Base-by-base conservation (phyloP, 2,113 vertebrate genomes). In the Gnathonemus echidnorhynchus region DNA sequence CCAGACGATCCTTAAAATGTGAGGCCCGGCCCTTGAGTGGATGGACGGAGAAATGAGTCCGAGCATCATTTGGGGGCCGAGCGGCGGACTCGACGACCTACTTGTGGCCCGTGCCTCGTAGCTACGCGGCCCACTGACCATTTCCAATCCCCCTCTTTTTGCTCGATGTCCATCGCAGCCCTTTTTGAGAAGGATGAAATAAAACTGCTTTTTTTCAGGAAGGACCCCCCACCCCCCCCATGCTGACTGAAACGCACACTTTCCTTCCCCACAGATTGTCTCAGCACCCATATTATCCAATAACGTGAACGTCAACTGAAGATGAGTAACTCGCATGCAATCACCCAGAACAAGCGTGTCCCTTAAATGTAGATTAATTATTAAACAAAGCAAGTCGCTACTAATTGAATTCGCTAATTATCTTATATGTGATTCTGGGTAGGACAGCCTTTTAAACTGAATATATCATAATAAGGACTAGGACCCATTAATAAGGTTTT, bases 1-100 rank as follows among this genome's bases (percentile, higher is more conserved):
- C 80, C 35, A 70, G 88, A 62, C 48, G 53, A 89, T 53, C 80
- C 56, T 90, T 50, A 89, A 52, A 83, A 86, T 50, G 50, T 45
- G 74, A 88, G 62, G 42, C 35, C 46, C 31, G 8, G 88, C 24
- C 80, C 56, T 90, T 86, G 48, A 27, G 74, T 85, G 88, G 83
- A 86, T 7, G 58, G 90, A 66, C 17, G 27, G 74, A 24, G 35
- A 88, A 90, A 90, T 88, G 49, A 87, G 74, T 77, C 27, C 5
- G 0, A 53, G 62, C 87, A 11, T 42, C 39, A 35, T 88, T 80
- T 53, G 10, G 90, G 42, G 74, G 56, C 39, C 0, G n/a, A 3
- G n/a, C 39, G 27, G 24, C 6, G 10, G 49, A 17, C 45, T 39
- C 31, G 31, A 52, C 24, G 15, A 84, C 90, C 74, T 90, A 90